Base-by-base conservation (phyloP, 2,113 vertebrate genomes). In the Brienomyrus longianalis region DNA sequence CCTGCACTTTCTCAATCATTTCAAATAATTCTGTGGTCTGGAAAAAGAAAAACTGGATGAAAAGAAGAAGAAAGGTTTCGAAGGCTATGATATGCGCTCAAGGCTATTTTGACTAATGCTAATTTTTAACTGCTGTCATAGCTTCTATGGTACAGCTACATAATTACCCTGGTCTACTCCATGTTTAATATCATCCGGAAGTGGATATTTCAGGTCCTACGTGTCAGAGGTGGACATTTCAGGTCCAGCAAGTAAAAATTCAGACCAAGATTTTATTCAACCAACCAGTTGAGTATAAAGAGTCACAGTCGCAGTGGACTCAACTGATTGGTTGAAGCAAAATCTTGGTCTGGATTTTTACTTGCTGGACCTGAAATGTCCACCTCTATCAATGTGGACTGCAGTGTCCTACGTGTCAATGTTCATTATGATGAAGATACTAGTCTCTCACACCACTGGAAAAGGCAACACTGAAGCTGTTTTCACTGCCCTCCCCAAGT, bases 1-100 rank as follows among this genome's bases (percentile, higher is more conserved):
- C 97, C 97, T 98, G 97, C 95, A 98, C 97, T 96, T 95, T 98
- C 91, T 97, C 97, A 96, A 98, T 97, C 97, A 98, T 97, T 94
- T 96, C 97, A 97, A 98, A 97, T 91, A 98, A 94, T 91, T 96
- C 97, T 90, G 95, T 92, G 92, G 94, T 96, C 97, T 98, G 95
- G 91, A 93, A 89, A 85, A 89, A 89, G 88, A 52, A 89, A 59
- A 89, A 31, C 10, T 83, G 10, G 15, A 52, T 84, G 88, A 62
- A 84, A 89, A 59, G 51, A 59, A 66, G n/a, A 66, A 31, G 27
- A 50, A 51, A 43, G 19, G 80, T 5, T 9, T 83, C 31, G 31
- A 56, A 35, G 48, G 19, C 27, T 13, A n/a, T 43, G 5, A 54
- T 17, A 48, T 48, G 19, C 1, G 31, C 31, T 39, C 31, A 23